Percentiles rank a stretch among this genome's conserved stretches.
Conservation (phyloP, 2,888 invertebrate genomes). For the Pyrochroa serraticornis region DNA sequence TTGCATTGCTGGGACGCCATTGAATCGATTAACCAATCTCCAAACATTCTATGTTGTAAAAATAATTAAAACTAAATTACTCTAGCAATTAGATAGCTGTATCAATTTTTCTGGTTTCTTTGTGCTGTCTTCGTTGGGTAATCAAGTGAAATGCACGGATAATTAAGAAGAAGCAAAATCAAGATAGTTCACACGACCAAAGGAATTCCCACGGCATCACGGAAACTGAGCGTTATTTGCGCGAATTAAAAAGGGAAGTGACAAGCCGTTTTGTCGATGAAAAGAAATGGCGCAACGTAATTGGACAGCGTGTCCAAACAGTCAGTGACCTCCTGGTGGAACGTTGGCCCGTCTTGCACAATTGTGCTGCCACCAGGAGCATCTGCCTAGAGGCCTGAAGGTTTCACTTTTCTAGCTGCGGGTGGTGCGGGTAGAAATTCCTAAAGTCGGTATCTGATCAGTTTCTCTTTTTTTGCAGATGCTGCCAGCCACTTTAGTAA, state of each 20-base stretch:
- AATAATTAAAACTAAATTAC: too few species aligned
- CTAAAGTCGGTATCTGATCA: constrained; percentile 5
- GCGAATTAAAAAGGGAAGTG: constrained; percentile 7
- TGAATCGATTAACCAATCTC: too few species aligned
- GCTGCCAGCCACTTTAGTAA: constrained; percentile 55
- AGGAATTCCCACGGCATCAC: too few species aligned
- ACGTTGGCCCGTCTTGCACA: constrained; percentile 33
- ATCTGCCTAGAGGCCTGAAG: constrained; percentile 6
- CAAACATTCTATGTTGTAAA: too few species aligned
- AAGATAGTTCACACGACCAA: too few species aligned
- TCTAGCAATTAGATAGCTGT: too few species aligned
- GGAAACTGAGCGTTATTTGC: constrained; percentile 8
- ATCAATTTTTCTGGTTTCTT: too few species aligned
- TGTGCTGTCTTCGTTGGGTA: too few species aligned
- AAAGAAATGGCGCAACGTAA: constrained; percentile 9
- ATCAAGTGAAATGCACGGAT: too few species aligned
- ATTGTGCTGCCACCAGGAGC: background rate
- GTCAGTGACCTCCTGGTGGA: constrained; percentile 40
- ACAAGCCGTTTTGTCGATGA: constrained; percentile 7
- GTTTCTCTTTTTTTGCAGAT: constrained; percentile 51
- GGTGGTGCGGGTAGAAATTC: constrained; percentile 11
- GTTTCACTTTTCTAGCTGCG: constrained; percentile 24
- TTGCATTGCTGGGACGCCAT: too few species aligned
- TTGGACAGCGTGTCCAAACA: constrained; percentile 32
- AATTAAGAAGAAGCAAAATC: too few species aligned